Evolutionary conservation across 2,113 vertebrate genomes (phyloP).

Genomic region (Aegotheles bennettii): DNA sequence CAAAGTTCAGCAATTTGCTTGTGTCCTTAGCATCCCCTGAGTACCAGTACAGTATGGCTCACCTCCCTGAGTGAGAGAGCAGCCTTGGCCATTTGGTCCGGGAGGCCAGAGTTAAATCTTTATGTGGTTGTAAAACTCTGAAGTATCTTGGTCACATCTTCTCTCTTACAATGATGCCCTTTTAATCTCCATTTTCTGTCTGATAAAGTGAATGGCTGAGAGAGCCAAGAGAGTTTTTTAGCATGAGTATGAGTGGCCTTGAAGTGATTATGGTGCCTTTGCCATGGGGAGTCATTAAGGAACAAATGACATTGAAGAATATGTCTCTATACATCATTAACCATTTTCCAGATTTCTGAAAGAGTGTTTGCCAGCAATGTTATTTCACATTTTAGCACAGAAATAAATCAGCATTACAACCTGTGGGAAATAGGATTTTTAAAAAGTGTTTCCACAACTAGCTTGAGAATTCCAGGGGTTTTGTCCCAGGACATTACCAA

Average conservation of each 20-base stretch:
- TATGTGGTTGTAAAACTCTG: not conserved
- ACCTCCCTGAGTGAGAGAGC: not conserved
- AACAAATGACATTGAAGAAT: slow-evolving; percentile 33
- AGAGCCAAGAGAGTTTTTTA: not conserved
- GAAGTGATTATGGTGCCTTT: slow-evolving; percentile 17
- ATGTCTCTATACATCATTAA: slow-evolving; percentile 42
- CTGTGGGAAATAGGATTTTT: slow-evolving; percentile 27
- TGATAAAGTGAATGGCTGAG: not conserved
- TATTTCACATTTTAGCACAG: slow-evolving; percentile 32
- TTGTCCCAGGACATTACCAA: slow-evolving; percentile 26
- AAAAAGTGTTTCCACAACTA: not conserved
- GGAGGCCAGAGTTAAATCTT: not conserved
- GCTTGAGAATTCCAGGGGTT: slow-evolving; percentile 5
- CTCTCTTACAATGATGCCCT: not conserved
- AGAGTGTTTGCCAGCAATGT: not conserved
- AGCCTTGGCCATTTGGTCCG: not conserved
- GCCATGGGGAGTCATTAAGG: not conserved
- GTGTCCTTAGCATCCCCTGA: not conserved
- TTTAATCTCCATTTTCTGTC: not conserved
- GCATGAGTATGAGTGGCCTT: not conserved
- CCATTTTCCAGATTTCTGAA: slow-evolving; percentile 42
- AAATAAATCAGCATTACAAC: slow-evolving; percentile 55
- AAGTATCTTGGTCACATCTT: not conserved
- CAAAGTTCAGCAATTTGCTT: not conserved
- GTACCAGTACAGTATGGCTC: not conserved